A percentile compares a stretch with the other conserved stretches of the same genome.
phyloP scores from a whole-genome alignment of 2,797 vertebrate genomes.

The Myioborus miniatus region DNA sequence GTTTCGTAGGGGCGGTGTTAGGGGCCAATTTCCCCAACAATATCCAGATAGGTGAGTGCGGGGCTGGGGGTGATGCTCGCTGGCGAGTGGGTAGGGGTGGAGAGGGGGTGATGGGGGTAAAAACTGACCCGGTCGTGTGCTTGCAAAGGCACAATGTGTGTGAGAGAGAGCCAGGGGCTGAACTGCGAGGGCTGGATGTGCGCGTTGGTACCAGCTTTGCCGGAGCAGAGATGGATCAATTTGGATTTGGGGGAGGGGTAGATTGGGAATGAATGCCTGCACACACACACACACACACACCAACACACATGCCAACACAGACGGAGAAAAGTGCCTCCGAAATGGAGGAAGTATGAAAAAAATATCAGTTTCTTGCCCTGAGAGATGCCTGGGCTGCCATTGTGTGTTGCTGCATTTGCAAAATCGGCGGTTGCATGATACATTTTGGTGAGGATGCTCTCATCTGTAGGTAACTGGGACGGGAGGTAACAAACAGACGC shows the following conservation, averaged over 20 bases:
- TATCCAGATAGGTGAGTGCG: conserved; percentile 96
- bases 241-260: conserved; percentile 9
- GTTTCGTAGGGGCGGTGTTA: conserved; percentile 97
- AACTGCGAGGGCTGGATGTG: not conserved
- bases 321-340: conserved; percentile 52
- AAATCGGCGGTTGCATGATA: not conserved
- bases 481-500: conserved; percentile 41
- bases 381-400: conserved; percentile 32
- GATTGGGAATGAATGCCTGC: conserved; percentile 29
- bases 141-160: not conserved
- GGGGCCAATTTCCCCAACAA: conserved; percentile 99
- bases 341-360: conserved; percentile 64
- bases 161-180: not conserved
- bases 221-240: not conserved
- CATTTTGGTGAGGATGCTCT: conserved; percentile 33
- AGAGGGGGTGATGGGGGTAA: not conserved
- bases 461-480: conserved; percentile 59
- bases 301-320: not conserved
- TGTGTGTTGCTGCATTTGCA: conserved; percentile 22
- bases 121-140: not conserved
- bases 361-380: not conserved
- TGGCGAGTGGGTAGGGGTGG: not conserved
- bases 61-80: not conserved
- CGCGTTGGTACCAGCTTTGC: not conserved
- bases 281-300: not conserved